Conservation (phyloP, 1,140 invertebrate genomes). For the Vanessa tameamea region DNA sequence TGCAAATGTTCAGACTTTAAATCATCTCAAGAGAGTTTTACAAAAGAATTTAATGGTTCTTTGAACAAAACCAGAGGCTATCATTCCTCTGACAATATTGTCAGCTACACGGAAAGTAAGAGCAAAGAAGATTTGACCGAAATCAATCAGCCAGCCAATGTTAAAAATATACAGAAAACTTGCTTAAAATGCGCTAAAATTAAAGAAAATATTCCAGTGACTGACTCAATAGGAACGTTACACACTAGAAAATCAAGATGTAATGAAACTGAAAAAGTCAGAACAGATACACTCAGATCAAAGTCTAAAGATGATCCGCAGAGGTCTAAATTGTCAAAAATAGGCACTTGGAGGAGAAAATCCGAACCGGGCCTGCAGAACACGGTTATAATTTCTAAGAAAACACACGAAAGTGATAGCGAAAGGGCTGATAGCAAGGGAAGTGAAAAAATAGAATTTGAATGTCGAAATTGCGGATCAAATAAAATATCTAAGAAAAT, state of each 20-base stretch:
- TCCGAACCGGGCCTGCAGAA: conserved; percentile 85
- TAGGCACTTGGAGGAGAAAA: conserved; percentile 85
- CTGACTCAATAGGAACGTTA: conserved; percentile 57
- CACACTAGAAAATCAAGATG: conserved; percentile 67
- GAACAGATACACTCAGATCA: conserved; percentile 60
- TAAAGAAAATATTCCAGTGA: conserved; percentile 76
- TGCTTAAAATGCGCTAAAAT: conserved; percentile 78
- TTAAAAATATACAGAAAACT: conserved; percentile 73
- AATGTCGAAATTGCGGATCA: conserved; percentile 73
- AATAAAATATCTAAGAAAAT: conserved; percentile 68
- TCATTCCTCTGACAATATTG: conserved; percentile 74
- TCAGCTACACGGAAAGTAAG: conserved; percentile 65
- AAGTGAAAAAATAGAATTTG: conserved; percentile 73
- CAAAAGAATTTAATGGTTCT: conserved; percentile 60
- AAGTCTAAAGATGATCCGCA: conserved; percentile 79
- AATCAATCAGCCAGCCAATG: conserved; percentile 57
- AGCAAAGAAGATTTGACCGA: conserved; percentile 68
- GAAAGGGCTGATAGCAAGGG: conserved; percentile 59
- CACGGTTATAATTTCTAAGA: conserved; percentile 61
- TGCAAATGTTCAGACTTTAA: conserved; percentile 75
- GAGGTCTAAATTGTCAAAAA: conserved; percentile 79
- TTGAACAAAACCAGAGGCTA: conserved; percentile 71
- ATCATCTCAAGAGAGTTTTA: conserved; percentile 73
- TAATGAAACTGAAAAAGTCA: conserved; percentile 59
- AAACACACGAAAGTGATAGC: conserved; percentile 63